Conservation (phyloP, 2,888 invertebrate species). For the Cosmopolites sordidus region DNA sequence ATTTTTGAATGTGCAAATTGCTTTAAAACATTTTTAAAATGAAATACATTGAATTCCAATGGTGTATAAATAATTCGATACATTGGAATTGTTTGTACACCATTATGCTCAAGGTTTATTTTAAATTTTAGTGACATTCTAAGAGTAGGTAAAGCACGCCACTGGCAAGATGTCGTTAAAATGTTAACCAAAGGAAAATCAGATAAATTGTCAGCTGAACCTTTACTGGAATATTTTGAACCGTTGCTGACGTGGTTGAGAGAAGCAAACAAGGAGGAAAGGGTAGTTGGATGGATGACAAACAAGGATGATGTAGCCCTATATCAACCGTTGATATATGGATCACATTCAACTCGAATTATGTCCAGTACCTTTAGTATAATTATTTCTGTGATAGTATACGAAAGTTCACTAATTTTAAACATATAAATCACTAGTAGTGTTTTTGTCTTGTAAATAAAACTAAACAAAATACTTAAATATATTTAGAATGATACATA, state of each 20-base stretch:
- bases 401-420: no score
- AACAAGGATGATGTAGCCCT: conserved; percentile 62
- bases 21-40: no score
- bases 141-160: conserved; percentile 62
- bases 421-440: no score
- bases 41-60: no score
- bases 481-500: no score
- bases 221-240: conserved; percentile 77
- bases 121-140: conserved; percentile 58
- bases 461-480: no score
- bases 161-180: conserved; percentile 69
- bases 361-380: conserved; percentile 11
- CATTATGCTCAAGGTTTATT: neutral
- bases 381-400: conserved; percentile 25
- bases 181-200: conserved; percentile 66
- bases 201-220: conserved; percentile 69
- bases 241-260: conserved; percentile 76
- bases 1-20: no score
- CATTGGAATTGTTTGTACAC: no score
- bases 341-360: neutral
- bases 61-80: no score
- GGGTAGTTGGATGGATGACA: conserved; percentile 71
- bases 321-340: conserved; percentile 44
- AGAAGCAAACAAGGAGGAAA: conserved; percentile 67
- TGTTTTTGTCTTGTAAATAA: no score